Conservation (phyloP, 1,140 invertebrate genomes). For the Aleiodes sp. region DNA sequence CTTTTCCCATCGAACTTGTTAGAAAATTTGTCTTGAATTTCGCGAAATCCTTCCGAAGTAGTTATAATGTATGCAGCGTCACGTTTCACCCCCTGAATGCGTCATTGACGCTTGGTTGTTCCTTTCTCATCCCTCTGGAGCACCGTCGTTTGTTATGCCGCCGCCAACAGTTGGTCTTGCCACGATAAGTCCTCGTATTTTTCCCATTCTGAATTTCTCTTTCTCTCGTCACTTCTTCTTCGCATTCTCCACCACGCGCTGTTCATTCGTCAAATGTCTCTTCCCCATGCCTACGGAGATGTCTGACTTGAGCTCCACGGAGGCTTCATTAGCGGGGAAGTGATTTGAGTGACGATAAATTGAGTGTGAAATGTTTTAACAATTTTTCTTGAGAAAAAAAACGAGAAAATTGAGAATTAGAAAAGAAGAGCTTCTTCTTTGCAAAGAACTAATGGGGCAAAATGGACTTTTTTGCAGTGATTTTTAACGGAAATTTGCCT, state of each 20-base stretch:
- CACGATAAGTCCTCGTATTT: slow-evolving; percentile 31
- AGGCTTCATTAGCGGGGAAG: no score
- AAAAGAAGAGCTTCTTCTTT: no score
- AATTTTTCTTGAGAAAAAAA: no score
- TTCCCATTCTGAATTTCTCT: background rate
- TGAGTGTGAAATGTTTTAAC: no score
- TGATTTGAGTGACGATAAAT: no score
- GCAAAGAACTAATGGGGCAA: no score
- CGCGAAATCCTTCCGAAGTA: background rate
- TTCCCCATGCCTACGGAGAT: background rate
- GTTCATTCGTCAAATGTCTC: slow-evolving; percentile 30
- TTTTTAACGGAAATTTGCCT: no score
- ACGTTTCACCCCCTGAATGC: slow-evolving; percentile 27
- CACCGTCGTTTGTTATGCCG: slow-evolving; percentile 39
- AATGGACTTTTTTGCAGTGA: no score
- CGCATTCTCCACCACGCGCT: slow-evolving; percentile 25
- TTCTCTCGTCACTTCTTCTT: slow-evolving; percentile 11
- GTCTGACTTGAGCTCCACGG: background rate
- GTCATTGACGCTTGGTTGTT: slow-evolving; percentile 29
- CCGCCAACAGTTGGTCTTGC: slow-evolving; percentile 32
- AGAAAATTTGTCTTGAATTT: slow-evolving; percentile 1
- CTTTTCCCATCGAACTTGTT: background rate
- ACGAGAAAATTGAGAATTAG: no score
- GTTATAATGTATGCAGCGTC: slow-evolving; percentile 37
- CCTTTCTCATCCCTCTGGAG: background rate